Percentiles rank a stretch among this genome's conserved stretches.
Conservation (phyloP, 2,797 vertebrate genomes). For the Petrocephalus sullivani region DNA sequence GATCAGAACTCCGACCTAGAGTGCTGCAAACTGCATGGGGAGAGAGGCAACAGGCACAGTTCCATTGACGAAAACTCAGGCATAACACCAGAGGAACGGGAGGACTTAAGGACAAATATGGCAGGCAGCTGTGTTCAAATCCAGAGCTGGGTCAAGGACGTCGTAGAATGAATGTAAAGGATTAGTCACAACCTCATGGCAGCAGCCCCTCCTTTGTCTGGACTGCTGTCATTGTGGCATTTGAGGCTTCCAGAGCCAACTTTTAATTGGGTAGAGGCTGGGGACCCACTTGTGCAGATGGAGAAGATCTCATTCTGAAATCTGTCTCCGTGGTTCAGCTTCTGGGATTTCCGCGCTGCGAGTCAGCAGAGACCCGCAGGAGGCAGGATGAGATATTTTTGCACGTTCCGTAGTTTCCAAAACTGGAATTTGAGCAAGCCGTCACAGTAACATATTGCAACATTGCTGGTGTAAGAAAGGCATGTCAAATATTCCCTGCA, state of each 20-base stretch:
- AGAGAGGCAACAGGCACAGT: background rate
- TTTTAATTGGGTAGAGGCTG: constrained; percentile 3
- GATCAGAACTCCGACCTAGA: background rate
- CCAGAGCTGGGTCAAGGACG: background rate
- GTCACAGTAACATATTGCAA: background rate
- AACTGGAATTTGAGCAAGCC: constrained; percentile 2
- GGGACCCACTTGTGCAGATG: background rate
- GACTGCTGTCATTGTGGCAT: background rate
- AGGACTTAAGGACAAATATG: constrained; percentile 3
- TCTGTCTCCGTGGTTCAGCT: background rate
- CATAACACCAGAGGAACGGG: background rate
- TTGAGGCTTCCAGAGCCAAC: background rate
- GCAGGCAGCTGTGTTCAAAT: background rate
- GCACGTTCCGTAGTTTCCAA: background rate
- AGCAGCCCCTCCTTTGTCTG: background rate
- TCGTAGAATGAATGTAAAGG: background rate
- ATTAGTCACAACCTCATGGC: background rate
- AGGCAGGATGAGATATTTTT: background rate
- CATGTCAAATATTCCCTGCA: background rate
- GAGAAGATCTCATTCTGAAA: constrained; percentile 10
- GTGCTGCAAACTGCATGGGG: background rate
- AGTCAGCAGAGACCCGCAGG: background rate
- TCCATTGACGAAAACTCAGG: background rate
- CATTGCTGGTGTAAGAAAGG: background rate
- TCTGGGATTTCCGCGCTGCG: background rate